A percentile compares a stretch with the other conserved stretches of the same genome.
phyloP scores from a whole-genome alignment of 2,888 invertebrate species.

The Apodemia hepburni region DNA sequence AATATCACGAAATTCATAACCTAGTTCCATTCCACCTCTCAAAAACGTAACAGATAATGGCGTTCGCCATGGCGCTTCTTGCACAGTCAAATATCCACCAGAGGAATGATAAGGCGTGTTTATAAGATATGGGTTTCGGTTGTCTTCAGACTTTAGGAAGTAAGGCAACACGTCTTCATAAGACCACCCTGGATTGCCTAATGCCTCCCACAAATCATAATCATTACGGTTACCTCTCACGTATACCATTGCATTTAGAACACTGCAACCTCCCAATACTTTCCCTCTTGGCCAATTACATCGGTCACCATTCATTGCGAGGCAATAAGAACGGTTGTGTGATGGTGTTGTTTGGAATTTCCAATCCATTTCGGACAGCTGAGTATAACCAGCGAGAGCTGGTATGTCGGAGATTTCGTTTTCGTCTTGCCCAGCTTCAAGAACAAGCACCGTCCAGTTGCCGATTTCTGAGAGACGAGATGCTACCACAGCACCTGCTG shows the following conservation, averaged over 20 bases:
- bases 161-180: conserved; percentile 91
- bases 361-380: conserved; percentile 94
- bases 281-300: conserved; percentile 97
- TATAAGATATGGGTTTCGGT: conserved; percentile 90
- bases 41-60: conserved; percentile 91
- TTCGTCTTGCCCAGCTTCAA: conserved; percentile 94
- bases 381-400: conserved; percentile 90
- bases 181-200: conserved; percentile 93
- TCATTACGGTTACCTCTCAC: conserved; percentile 92
- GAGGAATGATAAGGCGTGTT: conserved; percentile 87
- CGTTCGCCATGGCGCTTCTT: conserved; percentile 91
- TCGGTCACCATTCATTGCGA: conserved; percentile 92
- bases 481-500: conserved; percentile 94
- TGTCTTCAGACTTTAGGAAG: conserved; percentile 93
- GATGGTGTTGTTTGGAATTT: conserved; percentile 93
- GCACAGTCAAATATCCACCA: conserved; percentile 91
- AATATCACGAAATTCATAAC: conserved; percentile 89
- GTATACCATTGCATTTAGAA: conserved; percentile 95
- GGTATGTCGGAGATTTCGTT: conserved; percentile 94
- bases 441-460: conserved; percentile 90
- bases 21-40: conserved; percentile 90
- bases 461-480: conserved; percentile 89
- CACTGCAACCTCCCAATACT: conserved; percentile 92
- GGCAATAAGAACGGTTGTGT: conserved; percentile 88
- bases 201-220: conserved; percentile 91